phyloP scores from a whole-genome alignment of 2,113 vertebrate species.

The Struthio camelus region DNA sequence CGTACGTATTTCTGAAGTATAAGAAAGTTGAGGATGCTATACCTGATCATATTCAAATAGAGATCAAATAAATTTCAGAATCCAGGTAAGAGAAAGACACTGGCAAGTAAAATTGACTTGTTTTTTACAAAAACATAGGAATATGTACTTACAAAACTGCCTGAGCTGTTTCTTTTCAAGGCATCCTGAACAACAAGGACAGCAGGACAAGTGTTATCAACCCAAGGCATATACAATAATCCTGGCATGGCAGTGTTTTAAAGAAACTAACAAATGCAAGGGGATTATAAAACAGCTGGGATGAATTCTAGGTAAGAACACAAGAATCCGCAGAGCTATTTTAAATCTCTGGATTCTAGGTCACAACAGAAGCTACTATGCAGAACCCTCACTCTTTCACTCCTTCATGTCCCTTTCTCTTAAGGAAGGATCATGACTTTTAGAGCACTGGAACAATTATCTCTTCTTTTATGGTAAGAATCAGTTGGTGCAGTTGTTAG shows the following conservation, averaged over 20 bases:
- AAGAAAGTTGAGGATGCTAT: neutral
- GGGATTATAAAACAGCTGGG: slow-evolving; percentile 49
- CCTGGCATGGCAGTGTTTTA: neutral
- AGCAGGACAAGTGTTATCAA: slow-evolving; percentile 31
- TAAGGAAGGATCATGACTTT: neutral
- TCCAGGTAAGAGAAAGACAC: neutral
- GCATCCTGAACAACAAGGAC: neutral
- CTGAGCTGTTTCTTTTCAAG: slow-evolving; percentile 10
- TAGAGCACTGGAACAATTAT: slow-evolving; percentile 6
- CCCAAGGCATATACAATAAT: neutral
- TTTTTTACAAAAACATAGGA: neutral
- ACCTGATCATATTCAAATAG: neutral
- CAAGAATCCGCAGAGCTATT: neutral
- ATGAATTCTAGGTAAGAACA: slow-evolving; percentile 2
- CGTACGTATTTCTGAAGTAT: neutral
- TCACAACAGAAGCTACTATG: neutral
- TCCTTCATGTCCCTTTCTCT: neutral
- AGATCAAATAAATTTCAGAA: slow-evolving; percentile 4
- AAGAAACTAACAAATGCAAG: slow-evolving; percentile 27
- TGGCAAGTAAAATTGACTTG: neutral
- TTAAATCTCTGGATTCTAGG: slow-evolving; percentile 20
- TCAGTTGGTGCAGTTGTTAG: neutral
- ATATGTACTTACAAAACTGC: neutral
- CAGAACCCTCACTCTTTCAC: neutral
- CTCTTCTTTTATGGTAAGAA: slow-evolving; percentile 15